Base-by-base conservation (phyloP, 35 echinoderm and acorn worm species). In the Lytechinus pictus region DNA sequence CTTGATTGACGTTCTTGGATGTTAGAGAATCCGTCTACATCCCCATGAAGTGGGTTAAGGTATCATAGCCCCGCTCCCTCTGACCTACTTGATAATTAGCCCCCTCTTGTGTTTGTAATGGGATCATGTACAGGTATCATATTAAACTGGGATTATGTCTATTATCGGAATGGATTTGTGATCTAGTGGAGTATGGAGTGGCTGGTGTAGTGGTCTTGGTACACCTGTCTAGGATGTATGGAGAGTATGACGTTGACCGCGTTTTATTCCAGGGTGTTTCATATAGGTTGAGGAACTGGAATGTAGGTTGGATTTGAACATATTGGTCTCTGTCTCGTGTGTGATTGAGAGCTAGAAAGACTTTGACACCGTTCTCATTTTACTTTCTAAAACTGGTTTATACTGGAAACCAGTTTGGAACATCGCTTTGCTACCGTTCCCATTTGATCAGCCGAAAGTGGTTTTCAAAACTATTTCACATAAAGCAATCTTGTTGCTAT, bases 1-100 rank as follows among this genome's bases (percentile, higher is more conserved):
- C 66, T 24, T 79, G 66, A 79, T 79, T 79, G 66, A 79, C 66
- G n/a, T 79, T 24, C 66, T 24, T 79, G 4, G 19, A 14, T 79
- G 66, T 79, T 79, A 79, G 4, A n/a, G 19, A 79, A 79, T 79
- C 66, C 66, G 8, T 79, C 66, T 79, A 16, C 66, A 79, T 19
- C 66, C n/a, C 19, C 66, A 79, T 79, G 66, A 79, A 79, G 66
- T 79, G 66, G 66, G 66, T 79, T 79, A 79, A 79, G 66, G 66
- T 79, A 79, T 24, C 66, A 79, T 79, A 79, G 66, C 66, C 66
- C 6, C n/a, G 19, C 66, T 24, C 6, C 66, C 19, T 16, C 66
- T 79, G 66, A 79, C 66, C 66, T 79, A 79, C 16, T 79, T 79
- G 66, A 79, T 79, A 79, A 79, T 79, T 79, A 79, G 66, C 66